Base-by-base conservation (phyloP, 2,888 invertebrate genomes). In the Erpobdella octoculata region DNA sequence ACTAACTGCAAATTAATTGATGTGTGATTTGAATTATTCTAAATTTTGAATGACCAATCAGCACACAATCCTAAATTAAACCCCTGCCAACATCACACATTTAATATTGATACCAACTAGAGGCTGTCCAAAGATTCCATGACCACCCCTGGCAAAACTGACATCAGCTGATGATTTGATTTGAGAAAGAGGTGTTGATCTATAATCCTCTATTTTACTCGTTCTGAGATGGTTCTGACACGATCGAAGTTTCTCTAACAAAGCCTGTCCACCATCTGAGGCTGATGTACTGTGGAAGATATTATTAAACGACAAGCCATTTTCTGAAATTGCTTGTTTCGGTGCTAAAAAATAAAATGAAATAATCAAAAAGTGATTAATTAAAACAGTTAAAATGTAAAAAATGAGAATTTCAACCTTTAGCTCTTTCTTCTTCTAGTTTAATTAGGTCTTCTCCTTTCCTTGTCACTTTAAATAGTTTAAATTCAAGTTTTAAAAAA, bases 101-200 rank as follows among this genome's bases (percentile, higher is more conserved):
- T 15, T 15, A 2, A 59, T 21, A 2, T 3, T 1, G 28, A 9
- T 62, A 18, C 58, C 3, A 35, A 69, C 69, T 18, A 69, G n/a
- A 2, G 69, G 69, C 37, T 41, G 48, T 2, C 69, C 69, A 35
- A 69, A 69, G n/a, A 69, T 69, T 33, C 69, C 69, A 36, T 69
- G 69, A 53, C 69, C 69, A 9, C 69, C 69, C n/a, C 69, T 53
- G 33, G 53, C 33, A 21, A 69, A 69, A 15, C 9, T 69, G 4
- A 4, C 62, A 1, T 31, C 62, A 21, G 1, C 31, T 41, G 46
- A 12, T n/a, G 5, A 35, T 62, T 62, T 62, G 8, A 33, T n/a
- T 62, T 35, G 62, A 6, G 33, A 31, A 33, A 31, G 35, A 62
- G 28, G n/a, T n/a, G n/a, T 6, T n/a, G 62, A 62, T 28, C 35